phyloP scores from a whole-genome alignment of 2,888 invertebrate species.

The Calephelis perditalis region DNA sequence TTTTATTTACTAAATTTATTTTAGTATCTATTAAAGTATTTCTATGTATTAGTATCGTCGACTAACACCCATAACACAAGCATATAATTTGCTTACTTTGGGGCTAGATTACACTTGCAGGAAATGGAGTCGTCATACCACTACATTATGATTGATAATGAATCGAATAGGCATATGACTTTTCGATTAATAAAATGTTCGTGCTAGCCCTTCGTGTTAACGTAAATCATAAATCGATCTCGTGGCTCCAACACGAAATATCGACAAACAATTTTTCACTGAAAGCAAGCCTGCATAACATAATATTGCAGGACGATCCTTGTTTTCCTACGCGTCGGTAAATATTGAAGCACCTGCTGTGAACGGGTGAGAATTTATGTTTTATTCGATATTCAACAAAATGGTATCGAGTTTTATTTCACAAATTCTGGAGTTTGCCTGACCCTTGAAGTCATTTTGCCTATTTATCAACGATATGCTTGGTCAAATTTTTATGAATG shows the following conservation, averaged over 20 bases:
- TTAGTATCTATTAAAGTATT: too few relatives aligned
- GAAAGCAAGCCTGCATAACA: conserved; percentile 17
- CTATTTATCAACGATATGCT: too few relatives aligned
- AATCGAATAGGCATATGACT: too few relatives aligned
- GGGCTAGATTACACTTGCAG: too few relatives aligned
- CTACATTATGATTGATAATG: too few relatives aligned
- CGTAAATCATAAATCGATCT: conserved; percentile 18
- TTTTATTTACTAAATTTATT: too few relatives aligned
- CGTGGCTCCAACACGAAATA: conserved; percentile 14
- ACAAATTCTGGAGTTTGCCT: conserved; percentile 9
- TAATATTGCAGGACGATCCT: conserved; percentile 18
- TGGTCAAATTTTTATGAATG: too few relatives aligned
- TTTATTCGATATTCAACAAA: conserved; percentile 29
- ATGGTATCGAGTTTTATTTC: conserved; percentile 13
- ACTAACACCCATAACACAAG: too few relatives aligned
- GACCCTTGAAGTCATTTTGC: too few relatives aligned
- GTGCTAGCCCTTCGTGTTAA: conserved; percentile 1
- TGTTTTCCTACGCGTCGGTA: conserved; percentile 30
- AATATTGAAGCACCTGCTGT: conserved; percentile 43
- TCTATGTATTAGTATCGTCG: too few relatives aligned
- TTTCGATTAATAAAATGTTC: background rate
- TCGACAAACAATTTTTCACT: conserved; percentile 23
- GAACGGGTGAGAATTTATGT: conserved; percentile 32
- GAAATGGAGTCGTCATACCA: too few relatives aligned
- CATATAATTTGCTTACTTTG: too few relatives aligned